These are phyloP conservation scores for Portunus trituberculatus DNA, from an alignment of 1,140 invertebrate genomes.

Conservation along the genomic window DNA sequence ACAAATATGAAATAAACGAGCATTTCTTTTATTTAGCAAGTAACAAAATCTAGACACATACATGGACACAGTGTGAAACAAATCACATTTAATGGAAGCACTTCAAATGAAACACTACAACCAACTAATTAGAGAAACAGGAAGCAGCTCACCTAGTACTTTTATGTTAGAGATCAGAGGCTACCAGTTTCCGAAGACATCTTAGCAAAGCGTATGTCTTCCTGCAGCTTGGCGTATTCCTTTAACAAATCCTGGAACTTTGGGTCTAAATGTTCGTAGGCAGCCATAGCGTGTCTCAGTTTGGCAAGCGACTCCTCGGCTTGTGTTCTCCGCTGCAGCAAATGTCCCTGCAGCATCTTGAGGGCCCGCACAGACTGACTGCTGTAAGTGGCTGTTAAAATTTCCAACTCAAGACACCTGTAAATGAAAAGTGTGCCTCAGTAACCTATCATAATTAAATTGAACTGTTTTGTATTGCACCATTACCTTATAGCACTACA, in stretches of 20 bases:
- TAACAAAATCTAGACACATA: too few species aligned
- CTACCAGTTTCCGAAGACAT: background rate
- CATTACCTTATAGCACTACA: background rate
- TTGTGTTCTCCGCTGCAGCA: conserved; percentile 27
- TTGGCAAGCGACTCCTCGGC: background rate
- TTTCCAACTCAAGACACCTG: conserved; percentile 55
- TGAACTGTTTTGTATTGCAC: background rate
- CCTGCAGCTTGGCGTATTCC: conserved; percentile 55
- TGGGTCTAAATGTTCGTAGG: conserved; percentile 49
- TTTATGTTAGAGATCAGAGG: too few species aligned
- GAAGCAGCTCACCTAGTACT: too few species aligned
- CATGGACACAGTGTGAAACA: too few species aligned
- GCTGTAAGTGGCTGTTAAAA: conserved; percentile 48
- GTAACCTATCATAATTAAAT: background rate
- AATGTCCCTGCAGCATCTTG: conserved; percentile 28
- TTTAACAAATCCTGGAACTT: conserved; percentile 54
- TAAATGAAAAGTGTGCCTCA: background rate
- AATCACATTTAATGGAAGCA: too few species aligned
- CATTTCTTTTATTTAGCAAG: too few species aligned
- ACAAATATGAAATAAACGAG: too few species aligned
- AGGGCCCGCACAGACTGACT: conserved; percentile 50
- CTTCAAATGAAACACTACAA: too few species aligned
- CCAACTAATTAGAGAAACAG: too few species aligned
- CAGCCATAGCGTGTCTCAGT: conserved; percentile 27
- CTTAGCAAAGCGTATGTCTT: conserved; percentile 47